These are phyloP conservation scores for Drosophila histrio DNA, from an alignment of 2,888 invertebrate species.

Conservation along the genomic window DNA sequence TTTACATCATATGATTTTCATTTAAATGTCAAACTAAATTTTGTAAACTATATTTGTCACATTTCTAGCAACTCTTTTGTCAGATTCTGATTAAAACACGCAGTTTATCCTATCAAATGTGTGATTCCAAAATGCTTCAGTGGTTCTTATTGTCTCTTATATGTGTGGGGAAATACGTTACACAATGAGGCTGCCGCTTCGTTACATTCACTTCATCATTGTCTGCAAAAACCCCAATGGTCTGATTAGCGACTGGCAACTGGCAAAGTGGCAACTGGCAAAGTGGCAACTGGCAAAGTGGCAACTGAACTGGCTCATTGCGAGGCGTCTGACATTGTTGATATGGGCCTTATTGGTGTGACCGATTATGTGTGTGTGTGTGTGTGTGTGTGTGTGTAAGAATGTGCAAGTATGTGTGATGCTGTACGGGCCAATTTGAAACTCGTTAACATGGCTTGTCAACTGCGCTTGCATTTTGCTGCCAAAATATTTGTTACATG, in stretches of 20 bases:
- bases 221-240: conserved; percentile 38
- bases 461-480: conserved; percentile 66
- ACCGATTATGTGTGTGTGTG: neutral
- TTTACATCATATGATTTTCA: neutral
- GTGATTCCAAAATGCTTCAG: neutral
- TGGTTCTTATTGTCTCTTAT: neutral
- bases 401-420: conserved; percentile 1
- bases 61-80: neutral
- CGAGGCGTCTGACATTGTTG: conserved; percentile 5
- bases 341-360: neutral
- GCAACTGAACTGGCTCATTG: conserved; percentile 18
- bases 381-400: neutral
- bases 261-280: conserved; percentile 12
- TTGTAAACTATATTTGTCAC: neutral
- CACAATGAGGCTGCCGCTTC: conserved; percentile 8
- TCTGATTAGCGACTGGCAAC: conserved; percentile 46
- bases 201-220: conserved; percentile 29
- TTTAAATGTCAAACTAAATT: neutral
- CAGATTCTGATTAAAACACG: neutral
- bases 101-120: conserved; percentile 3
- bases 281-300: conserved; percentile 29
- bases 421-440: conserved; percentile 57
- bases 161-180: conserved; percentile 4
- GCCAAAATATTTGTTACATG: conserved; percentile 69
- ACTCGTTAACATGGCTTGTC: conserved; percentile 70